A percentile compares a stretch with the other conserved stretches of the same genome.
phyloP scores from a whole-genome alignment of 1,140 invertebrate genomes.

The Hyles vespertilio region DNA sequence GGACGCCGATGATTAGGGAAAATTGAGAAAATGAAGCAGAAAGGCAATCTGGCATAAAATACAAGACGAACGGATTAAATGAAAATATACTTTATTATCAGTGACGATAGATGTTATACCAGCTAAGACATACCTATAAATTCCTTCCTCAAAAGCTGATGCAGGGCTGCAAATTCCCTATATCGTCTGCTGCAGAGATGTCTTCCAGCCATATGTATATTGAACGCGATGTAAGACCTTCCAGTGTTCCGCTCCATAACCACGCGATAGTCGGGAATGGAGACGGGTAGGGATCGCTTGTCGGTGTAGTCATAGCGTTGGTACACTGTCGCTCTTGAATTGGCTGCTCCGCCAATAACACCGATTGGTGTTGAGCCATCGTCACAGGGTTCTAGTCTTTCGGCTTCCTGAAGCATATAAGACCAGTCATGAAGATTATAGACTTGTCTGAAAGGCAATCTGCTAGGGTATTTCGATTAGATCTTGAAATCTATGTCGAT shows the following conservation, averaged over 20 bases:
- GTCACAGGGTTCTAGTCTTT: constrained; percentile 90
- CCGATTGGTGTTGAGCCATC: constrained; percentile 93
- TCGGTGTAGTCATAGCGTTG: constrained; percentile 92
- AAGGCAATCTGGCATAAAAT: too few species aligned
- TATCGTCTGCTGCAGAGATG: constrained; percentile 97
- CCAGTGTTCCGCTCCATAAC: constrained; percentile 83
- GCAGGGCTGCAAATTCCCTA: constrained; percentile 94
- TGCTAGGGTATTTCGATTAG: too few species aligned
- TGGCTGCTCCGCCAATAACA: constrained; percentile 77
- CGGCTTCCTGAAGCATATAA: constrained; percentile 88
- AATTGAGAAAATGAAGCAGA: too few species aligned
- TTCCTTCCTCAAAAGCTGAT: constrained; percentile 94
- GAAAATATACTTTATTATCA: too few species aligned
- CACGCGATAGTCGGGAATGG: constrained; percentile 86
- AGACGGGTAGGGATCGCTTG: constrained; percentile 97
- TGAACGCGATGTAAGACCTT: constrained; percentile 97
- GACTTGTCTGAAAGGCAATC: too few species aligned
- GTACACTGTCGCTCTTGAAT: constrained; percentile 56
- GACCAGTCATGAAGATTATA: too few species aligned
- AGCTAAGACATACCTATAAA: constrained; percentile 83
- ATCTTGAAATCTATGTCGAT: too few species aligned
- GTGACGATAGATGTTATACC: too few species aligned
- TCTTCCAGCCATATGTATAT: constrained; percentile 99
- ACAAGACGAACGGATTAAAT: too few species aligned
- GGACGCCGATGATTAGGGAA: too few species aligned